Evolutionary conservation across 2,113 vertebrate species (phyloP), one percentile per base, ranked within the genome.

Genomic region (Forbesichthys agassizii): DNA sequence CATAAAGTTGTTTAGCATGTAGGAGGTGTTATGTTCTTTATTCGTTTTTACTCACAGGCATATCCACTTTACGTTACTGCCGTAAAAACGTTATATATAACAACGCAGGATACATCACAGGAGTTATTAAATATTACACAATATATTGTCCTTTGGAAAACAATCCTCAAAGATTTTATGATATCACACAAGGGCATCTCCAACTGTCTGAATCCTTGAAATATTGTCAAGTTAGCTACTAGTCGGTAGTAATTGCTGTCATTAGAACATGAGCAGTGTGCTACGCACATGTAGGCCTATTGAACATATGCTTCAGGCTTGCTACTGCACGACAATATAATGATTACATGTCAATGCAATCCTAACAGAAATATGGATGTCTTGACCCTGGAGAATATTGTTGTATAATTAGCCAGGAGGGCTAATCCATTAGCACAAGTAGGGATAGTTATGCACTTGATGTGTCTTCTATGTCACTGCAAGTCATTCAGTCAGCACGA

Each of bases 151-250:
- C 33, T 67, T n/a, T 62, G 67, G 55, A 77, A 83, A 82, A 73
- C 66, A 82, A 75, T 62, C 27, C 57, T 56, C 27, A 64, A 68
- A 33, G 48, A 68, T 83, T 67, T 20, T 20, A 20, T 20, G 20
- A 83, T 52, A 69, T 68, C 77, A 42, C 64, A 18, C 74, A 80
- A 71, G 74, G 65, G 74, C 48, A 63, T 86, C 78, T 74, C 71
- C 51, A 27, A 48, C 63, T 33, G 68, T 69, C 74, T 70, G 69
- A 86, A 77, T 77, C 77, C 71, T 86, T 82, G 79, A 88, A 88
- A 88, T 82, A 85, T 73, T 79, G 78, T 78, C 82, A 77, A 87
- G 88, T 89, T 83, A 87, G 56, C 36, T 80, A 74, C 20, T 61
- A 79, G 81, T 88, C 83, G 77, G 75, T 16, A 16, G 16, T 16